A percentile compares a stretch with the other conserved stretches of the same genome.
Evolutionary conservation across 2,888 invertebrate genomes (phyloP).

Genomic region (Epinotia ramella): DNA sequence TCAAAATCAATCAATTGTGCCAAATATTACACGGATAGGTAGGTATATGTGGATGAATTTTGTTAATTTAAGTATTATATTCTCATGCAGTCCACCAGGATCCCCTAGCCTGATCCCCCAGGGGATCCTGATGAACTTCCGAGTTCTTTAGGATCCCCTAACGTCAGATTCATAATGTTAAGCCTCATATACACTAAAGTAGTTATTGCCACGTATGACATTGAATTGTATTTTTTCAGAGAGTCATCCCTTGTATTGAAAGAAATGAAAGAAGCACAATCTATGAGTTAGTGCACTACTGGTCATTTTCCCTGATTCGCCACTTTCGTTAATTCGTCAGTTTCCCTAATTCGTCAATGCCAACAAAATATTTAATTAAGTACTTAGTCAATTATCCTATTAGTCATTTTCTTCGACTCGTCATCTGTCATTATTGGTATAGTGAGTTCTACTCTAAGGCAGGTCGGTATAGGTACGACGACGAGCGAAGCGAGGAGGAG

Average conservation of each 20-base stretch:
- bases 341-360: background rate
- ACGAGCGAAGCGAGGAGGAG: too few species aligned
- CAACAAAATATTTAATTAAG: too few species aligned
- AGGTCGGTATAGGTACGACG: too few species aligned
- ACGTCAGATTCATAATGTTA: constrained; percentile 5
- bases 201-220: constrained; percentile 7
- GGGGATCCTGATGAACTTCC: constrained; percentile 3
- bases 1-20: too few species aligned
- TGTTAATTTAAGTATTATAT: too few species aligned
- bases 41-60: too few species aligned
- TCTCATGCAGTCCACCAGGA: background rate
- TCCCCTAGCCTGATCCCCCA: constrained; percentile 11
- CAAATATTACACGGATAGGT: too few species aligned
- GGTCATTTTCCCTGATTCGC: background rate
- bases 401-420: too few species aligned
- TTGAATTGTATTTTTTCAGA: constrained; percentile 3
- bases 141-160: background rate
- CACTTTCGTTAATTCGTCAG: background rate
- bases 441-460: too few species aligned
- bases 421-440: too few species aligned
- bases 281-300: background rate
- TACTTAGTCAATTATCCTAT: too few species aligned
- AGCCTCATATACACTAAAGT: constrained; percentile 7
- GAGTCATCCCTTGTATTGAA: constrained; percentile 5
- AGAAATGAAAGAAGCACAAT: background rate